phyloP scores from a whole-genome alignment of 2,888 invertebrate genomes.

The Nymphalis c-album region DNA sequence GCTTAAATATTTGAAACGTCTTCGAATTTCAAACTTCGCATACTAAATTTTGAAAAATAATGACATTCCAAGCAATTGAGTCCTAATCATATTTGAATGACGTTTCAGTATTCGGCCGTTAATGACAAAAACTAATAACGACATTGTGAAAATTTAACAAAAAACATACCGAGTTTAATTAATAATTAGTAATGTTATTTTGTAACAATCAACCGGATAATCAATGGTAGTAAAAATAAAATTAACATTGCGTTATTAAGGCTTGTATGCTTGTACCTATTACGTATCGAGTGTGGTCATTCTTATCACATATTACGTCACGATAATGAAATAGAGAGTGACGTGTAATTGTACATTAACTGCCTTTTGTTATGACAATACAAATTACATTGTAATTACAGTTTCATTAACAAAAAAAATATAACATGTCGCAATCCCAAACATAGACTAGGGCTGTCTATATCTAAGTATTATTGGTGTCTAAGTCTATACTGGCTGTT shows the following conservation, averaged over 20 bases:
- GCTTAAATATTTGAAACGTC: no score
- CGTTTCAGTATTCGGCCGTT: no score
- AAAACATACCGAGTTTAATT: not conserved
- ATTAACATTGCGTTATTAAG: conserved; percentile 18
- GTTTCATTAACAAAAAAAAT: conserved; percentile 41
- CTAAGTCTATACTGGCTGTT: not conserved
- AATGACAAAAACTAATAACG: no score
- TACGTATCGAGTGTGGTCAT: conserved; percentile 27
- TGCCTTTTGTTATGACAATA: conserved; percentile 51
- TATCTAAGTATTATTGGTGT: no score
- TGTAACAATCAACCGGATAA: conserved; percentile 4
- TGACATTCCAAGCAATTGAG: no score
- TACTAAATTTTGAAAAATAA: no score
- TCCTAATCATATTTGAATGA: no score
- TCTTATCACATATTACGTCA: conserved; percentile 39
- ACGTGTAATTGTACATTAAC: conserved; percentile 49
- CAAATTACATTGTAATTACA: conserved; percentile 43
- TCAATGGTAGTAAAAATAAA: not conserved
- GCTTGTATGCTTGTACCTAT: conserved; percentile 18
- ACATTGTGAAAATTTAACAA: not conserved
- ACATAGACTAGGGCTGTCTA: conserved; percentile 34
- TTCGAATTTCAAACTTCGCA: no score
- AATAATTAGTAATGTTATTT: not conserved
- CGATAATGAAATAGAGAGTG: conserved; percentile 49
- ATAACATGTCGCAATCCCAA: conserved; percentile 37